Conservation (phyloP, 2,113 vertebrate species). For the Siniperca chuatsi region DNA sequence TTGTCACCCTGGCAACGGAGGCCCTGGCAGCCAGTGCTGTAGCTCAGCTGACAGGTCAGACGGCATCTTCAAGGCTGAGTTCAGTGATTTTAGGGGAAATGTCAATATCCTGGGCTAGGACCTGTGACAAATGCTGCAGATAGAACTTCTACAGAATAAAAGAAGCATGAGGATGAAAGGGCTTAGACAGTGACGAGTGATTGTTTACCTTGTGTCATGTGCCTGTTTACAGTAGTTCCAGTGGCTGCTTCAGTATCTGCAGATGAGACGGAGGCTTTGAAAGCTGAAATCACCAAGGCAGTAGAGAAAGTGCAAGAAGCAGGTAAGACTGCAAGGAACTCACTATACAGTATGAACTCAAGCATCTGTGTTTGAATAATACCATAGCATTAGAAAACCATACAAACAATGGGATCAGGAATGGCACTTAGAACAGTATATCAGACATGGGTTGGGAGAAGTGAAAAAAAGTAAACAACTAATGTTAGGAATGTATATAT, state of each 20-base stretch:
- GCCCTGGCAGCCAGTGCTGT: slow-evolving; percentile 91
- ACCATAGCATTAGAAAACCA: not conserved
- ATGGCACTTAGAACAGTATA: no score
- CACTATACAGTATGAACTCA: not conserved
- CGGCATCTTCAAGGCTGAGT: not conserved
- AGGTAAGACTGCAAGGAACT: slow-evolving; percentile 81
- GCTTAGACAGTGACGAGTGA: not conserved
- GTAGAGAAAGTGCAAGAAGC: slow-evolving; percentile 97
- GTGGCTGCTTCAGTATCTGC: slow-evolving; percentile 90
- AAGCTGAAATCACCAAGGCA: slow-evolving; percentile 97
- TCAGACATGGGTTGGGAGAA: not conserved
- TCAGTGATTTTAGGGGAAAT: not conserved
- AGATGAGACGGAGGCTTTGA: slow-evolving; percentile 94
- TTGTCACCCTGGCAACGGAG: slow-evolving; percentile 93
- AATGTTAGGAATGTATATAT: not conserved
- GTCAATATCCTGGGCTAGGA: no score
- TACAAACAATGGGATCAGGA: not conserved
- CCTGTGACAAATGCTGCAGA: not conserved
- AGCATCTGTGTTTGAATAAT: not conserved
- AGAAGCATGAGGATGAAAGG: not conserved
- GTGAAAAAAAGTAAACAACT: not conserved
- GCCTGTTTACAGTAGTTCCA: slow-evolving; percentile 87
- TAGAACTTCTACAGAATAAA: not conserved
- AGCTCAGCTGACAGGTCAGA: slow-evolving; percentile 93
- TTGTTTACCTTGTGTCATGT: slow-evolving; percentile 15